Conservation (phyloP, 2,888 invertebrate genomes). For the Drosophila subsilvestris region DNA sequence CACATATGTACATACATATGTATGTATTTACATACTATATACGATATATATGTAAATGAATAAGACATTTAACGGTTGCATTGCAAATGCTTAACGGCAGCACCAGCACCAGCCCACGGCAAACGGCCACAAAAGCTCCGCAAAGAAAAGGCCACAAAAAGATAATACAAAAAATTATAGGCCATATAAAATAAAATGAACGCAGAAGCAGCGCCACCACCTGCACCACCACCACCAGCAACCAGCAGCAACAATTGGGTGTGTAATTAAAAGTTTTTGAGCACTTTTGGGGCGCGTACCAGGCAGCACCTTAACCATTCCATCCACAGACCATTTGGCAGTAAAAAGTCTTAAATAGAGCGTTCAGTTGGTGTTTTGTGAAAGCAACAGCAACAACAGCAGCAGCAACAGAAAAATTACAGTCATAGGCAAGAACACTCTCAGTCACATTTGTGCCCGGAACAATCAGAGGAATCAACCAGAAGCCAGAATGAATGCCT, state of each 20-base stretch:
- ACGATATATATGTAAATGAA: slow-evolving; percentile 5
- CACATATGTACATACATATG: neutral
- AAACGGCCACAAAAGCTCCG: slow-evolving; percentile 10
- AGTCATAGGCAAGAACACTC: slow-evolving; percentile 1
- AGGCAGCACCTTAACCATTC: neutral
- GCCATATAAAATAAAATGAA: slow-evolving; percentile 49
- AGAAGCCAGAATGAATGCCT: neutral
- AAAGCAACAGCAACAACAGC: slow-evolving; percentile 49
- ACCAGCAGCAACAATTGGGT: slow-evolving; percentile 44
- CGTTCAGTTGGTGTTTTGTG: slow-evolving; percentile 56
- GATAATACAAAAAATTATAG: slow-evolving; percentile 48
- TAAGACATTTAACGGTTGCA: slow-evolving; percentile 46
- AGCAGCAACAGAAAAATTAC: neutral
- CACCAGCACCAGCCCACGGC: slow-evolving; percentile 18
- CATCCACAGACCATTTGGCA: slow-evolving; percentile 6
- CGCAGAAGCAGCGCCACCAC: slow-evolving; percentile 27
- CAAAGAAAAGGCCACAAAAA: slow-evolving; percentile 33
- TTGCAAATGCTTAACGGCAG: slow-evolving; percentile 44
- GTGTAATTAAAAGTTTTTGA: slow-evolving; percentile 59
- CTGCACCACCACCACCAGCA: slow-evolving; percentile 6
- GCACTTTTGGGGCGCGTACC: slow-evolving; percentile 26
- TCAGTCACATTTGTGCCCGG: neutral
- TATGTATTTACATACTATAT: neutral
- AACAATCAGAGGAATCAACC: neutral
- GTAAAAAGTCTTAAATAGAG: slow-evolving; percentile 60